These are phyloP conservation scores for Reticulitermes lucifugus DNA, from an alignment of 2,888 invertebrate species.

Conservation along the genomic window DNA sequence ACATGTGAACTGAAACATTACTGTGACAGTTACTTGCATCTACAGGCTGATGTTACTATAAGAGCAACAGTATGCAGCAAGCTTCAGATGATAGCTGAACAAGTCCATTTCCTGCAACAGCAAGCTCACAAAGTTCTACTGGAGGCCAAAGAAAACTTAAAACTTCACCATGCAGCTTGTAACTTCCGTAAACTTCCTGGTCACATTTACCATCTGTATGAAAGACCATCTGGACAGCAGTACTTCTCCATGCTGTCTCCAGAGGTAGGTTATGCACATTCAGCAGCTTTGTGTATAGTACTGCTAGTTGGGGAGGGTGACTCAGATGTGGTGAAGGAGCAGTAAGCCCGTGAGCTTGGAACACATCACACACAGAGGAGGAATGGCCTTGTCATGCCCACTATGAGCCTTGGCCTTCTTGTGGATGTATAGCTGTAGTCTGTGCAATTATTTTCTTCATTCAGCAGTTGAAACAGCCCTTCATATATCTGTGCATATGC, in stretches of 20 bases:
- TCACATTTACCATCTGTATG: conserved; percentile 77
- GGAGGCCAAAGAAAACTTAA: conserved; percentile 70
- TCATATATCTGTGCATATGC: no score
- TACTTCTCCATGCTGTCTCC: conserved; percentile 83
- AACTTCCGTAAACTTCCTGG: conserved; percentile 81
- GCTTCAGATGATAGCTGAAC: conserved; percentile 76
- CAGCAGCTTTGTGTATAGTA: conserved; percentile 8
- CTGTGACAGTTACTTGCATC: no score
- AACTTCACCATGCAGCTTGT: conserved; percentile 77
- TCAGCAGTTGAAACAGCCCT: no score
- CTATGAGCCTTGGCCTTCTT: no score
- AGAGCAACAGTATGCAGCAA: conserved; percentile 73
- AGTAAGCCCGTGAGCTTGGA: no score
- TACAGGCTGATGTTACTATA: conserved; percentile 71
- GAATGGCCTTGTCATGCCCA: no score
- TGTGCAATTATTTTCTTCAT: no score
- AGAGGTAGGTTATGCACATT: conserved; percentile 64
- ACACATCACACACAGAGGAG: no score
- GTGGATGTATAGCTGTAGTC: no score
- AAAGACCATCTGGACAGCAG: conserved; percentile 72
- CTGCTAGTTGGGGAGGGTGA: not conserved
- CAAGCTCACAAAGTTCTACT: conserved; percentile 72
- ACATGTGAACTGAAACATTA: no score
- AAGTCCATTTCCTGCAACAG: conserved; percentile 75
- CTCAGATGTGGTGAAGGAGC: conserved; percentile 40